Percentiles rank a stretch among this genome's conserved stretches.
phyloP scores from a whole-genome alignment of 2,797 vertebrate genomes.

The Mastacembelus armatus region DNA sequence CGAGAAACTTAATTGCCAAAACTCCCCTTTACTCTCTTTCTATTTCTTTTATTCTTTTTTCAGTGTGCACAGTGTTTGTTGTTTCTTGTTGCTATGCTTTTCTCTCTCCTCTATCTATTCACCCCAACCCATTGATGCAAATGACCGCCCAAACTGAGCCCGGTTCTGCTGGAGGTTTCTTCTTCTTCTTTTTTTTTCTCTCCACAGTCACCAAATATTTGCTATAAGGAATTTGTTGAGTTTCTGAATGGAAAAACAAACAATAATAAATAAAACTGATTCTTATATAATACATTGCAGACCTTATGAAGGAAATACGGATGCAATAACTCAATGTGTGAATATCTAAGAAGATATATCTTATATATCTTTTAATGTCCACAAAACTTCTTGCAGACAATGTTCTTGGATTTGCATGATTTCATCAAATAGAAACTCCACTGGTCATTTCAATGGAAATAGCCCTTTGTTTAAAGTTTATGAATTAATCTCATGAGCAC shows the following conservation, averaged over 20 bases:
- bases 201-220: no score
- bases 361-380: conserved; percentile 32
- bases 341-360: conserved; percentile 32
- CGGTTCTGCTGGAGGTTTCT: no score
- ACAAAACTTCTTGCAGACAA: conserved; percentile 21
- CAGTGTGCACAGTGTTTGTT: no score
- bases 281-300: conserved; percentile 7
- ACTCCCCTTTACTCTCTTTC: neutral
- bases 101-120: no score
- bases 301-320: conserved; percentile 22
- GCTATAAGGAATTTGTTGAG: no score
- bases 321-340: conserved; percentile 17
- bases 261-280: no score
- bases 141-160: no score
- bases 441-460: conserved; percentile 30
- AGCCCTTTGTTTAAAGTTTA: conserved; percentile 10
- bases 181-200: neutral
- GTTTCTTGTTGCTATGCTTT: no score
- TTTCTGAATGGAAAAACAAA: no score
- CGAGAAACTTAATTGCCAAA: conserved; percentile 10
- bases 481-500: neutral
- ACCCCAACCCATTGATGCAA: no score
- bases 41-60: neutral
- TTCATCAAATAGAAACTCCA: conserved; percentile 36
- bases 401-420: conserved; percentile 18